Evolutionary conservation across 2,888 invertebrate species (phyloP).

Genomic region (Thymelicus sylvestris): DNA sequence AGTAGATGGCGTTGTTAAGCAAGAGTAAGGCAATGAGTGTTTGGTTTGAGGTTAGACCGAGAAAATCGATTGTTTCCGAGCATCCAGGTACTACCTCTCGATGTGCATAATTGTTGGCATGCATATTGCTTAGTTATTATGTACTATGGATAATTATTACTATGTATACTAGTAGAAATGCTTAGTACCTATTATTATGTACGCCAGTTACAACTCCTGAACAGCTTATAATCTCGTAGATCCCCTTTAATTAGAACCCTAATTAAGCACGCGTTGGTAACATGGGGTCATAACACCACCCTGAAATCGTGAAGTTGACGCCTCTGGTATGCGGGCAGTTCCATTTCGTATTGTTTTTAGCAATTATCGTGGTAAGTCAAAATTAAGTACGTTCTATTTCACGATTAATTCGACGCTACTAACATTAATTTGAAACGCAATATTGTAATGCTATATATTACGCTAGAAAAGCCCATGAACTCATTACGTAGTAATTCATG

Average conservation of each 20-base stretch:
- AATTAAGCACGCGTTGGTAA: conserved; percentile 38
- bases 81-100: too few species aligned
- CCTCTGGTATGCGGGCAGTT: conserved; percentile 47
- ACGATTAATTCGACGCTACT: conserved; percentile 38
- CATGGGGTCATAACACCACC: conserved; percentile 26
- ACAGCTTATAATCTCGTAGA: conserved; percentile 2
- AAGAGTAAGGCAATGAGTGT: too few species aligned
- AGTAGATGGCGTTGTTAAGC: too few species aligned
- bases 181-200: too few species aligned
- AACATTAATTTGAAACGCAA: conserved; percentile 37
- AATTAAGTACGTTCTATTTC: conserved; percentile 30
- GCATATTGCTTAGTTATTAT: too few species aligned
- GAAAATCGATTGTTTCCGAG: too few species aligned
- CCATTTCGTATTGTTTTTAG: conserved; percentile 45
- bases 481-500: conserved; percentile 28
- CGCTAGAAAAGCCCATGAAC: conserved; percentile 23
- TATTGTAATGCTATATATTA: conserved; percentile 27
- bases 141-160: too few species aligned
- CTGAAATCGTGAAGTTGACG: conserved; percentile 44
- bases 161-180: too few species aligned
- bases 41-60: too few species aligned
- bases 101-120: too few species aligned
- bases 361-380: conserved; percentile 38
- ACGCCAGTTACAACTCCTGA: background rate
- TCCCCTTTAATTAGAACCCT: conserved; percentile 29